Conservation (phyloP, 1,140 invertebrate species). For the Doryteuthis pealeii region DNA sequence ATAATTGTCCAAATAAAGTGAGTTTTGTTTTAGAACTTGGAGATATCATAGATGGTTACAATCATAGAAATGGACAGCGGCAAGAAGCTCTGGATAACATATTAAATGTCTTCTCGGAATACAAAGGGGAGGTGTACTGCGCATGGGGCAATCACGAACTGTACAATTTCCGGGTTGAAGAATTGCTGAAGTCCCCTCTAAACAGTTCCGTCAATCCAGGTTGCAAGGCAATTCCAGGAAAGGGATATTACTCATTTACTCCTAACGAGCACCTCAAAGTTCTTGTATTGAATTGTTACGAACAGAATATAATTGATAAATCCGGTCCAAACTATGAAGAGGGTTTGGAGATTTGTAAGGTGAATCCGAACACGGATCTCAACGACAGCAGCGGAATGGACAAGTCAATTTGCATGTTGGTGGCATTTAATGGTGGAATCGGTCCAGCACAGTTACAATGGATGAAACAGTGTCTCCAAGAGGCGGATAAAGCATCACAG, state of each 20-base stretch:
- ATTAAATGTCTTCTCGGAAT: slow-evolving; percentile 27
- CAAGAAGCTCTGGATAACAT: slow-evolving; percentile 24
- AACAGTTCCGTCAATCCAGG: slow-evolving; percentile 18
- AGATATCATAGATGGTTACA: slow-evolving; percentile 58
- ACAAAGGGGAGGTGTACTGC: slow-evolving; percentile 48
- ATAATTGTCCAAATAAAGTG: slow-evolving; percentile 27
- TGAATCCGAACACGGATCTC: slow-evolving; percentile 42
- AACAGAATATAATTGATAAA: slow-evolving; percentile 52
- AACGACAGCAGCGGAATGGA: slow-evolving; percentile 47
- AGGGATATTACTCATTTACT: slow-evolving; percentile 49
- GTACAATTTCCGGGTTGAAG: slow-evolving; percentile 54
- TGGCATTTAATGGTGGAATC: slow-evolving; percentile 55
- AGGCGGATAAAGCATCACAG: slow-evolving; percentile 38
- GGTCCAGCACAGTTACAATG: slow-evolving; percentile 50
- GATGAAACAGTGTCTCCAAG: slow-evolving; percentile 43
- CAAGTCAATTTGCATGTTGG: slow-evolving; percentile 44
- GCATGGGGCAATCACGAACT: slow-evolving; percentile 60
- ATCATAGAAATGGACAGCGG: slow-evolving; percentile 26
- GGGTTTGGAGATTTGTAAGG: slow-evolving; percentile 18
- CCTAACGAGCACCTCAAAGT: slow-evolving; percentile 42
- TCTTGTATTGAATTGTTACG: slow-evolving; percentile 57
- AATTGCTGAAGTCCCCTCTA: slow-evolving; percentile 32
- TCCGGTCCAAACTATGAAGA: slow-evolving; percentile 32
- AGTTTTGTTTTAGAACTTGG: slow-evolving; percentile 57
- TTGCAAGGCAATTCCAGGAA: slow-evolving; percentile 15